These are phyloP conservation scores for Paraescarpia echinospica DNA, from an alignment of 1,140 invertebrate species.

Conservation along the genomic window DNA sequence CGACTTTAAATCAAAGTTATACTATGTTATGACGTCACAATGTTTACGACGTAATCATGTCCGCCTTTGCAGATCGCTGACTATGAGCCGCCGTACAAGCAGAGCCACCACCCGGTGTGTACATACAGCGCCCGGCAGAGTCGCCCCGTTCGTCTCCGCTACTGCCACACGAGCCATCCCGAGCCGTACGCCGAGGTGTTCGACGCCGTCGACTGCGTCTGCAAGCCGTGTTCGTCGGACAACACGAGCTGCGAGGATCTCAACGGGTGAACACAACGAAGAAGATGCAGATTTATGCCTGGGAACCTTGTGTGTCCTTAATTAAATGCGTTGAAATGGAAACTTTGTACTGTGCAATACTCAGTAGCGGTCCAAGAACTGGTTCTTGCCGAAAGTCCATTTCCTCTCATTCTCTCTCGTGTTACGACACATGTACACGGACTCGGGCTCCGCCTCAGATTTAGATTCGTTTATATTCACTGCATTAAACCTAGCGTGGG, in stretches of 20 bases:
- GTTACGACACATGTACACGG: too few relatives aligned
- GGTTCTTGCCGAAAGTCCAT: neutral
- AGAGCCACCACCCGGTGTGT: constrained; percentile 80
- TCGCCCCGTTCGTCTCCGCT: constrained; percentile 62
- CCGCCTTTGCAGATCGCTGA: constrained; percentile 69
- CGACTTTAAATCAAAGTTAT: neutral
- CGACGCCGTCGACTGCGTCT: constrained; percentile 45
- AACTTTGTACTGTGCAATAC: neutral
- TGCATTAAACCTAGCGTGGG: too few relatives aligned
- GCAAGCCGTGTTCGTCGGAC: constrained; percentile 42
- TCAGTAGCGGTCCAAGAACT: neutral
- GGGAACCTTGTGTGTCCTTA: neutral
- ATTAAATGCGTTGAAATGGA: neutral
- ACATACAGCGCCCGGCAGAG: constrained; percentile 69
- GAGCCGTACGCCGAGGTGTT: constrained; percentile 45
- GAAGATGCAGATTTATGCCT: neutral
- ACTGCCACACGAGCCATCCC: constrained; percentile 66
- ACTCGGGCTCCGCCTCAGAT: too few relatives aligned
- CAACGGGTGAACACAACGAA: constrained; percentile 36
- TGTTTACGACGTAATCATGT: neutral
- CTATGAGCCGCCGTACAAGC: constrained; percentile 83
- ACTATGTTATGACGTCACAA: neutral
- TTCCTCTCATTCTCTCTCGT: neutral
- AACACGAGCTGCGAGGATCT: constrained; percentile 50
- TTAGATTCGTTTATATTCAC: too few relatives aligned